Percentiles rank a stretch among this genome's conserved stretches.
Evolutionary conservation across 2,888 invertebrate species (phyloP).

Genomic region (Macrophya annulata): DNA sequence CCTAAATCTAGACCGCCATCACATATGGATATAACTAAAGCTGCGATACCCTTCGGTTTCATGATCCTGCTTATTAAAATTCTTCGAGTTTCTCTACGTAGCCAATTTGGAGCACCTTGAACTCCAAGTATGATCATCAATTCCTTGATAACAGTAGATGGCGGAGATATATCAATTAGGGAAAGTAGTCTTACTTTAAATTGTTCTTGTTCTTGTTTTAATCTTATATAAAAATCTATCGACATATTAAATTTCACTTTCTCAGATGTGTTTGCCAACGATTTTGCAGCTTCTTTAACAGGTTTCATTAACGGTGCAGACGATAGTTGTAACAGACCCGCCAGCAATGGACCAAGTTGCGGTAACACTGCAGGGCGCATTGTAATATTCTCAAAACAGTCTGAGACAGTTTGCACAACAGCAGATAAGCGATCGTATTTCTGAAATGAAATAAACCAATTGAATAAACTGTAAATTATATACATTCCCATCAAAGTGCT

Average conservation of each 20-base stretch:
- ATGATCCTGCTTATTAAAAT: constrained; percentile 84
- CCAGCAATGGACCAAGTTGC: constrained; percentile 80
- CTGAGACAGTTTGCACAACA: constrained; percentile 82
- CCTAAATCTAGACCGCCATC: constrained; percentile 82
- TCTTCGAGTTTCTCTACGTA: constrained; percentile 83
- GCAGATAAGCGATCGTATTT: constrained; percentile 82
- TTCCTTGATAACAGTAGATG: constrained; percentile 85
- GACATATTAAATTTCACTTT: constrained; percentile 81
- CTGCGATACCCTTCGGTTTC: constrained; percentile 84
- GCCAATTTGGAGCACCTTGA: constrained; percentile 83
- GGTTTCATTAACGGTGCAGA: constrained; percentile 86
- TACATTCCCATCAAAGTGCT: background rate
- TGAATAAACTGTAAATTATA: constrained; percentile 65
- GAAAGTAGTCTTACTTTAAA: constrained; percentile 81
- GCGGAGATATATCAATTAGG: constrained; percentile 83
- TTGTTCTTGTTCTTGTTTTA: constrained; percentile 80
- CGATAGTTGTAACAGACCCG: constrained; percentile 86
- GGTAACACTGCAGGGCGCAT: constrained; percentile 68
- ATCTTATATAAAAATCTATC: constrained; percentile 80
- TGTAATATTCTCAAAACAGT: constrained; percentile 67
- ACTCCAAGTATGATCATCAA: constrained; percentile 85
- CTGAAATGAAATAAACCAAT: constrained; percentile 67
- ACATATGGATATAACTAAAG: constrained; percentile 85
- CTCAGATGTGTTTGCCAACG: constrained; percentile 52
- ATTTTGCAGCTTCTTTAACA: constrained; percentile 31